These are phyloP conservation scores for Holothuria leucospilota DNA, from an alignment of 53 echinoderm and acorn worm species.

Conservation along the genomic window DNA sequence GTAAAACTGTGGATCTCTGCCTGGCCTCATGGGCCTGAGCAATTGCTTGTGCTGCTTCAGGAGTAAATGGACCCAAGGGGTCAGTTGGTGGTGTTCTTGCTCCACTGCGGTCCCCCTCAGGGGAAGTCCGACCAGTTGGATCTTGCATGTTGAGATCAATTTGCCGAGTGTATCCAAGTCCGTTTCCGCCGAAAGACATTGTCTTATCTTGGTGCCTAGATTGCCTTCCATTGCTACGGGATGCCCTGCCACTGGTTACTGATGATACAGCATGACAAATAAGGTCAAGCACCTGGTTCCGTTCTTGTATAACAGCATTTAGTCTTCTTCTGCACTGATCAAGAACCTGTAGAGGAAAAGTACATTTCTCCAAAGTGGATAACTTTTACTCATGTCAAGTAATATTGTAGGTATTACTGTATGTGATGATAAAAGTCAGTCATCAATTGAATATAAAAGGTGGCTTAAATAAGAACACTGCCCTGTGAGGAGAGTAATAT, in stretches of 20 bases:
- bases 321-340: slow-evolving; percentile 91
- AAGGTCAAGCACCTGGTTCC: slow-evolving; percentile 98
- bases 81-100: slow-evolving; percentile 68
- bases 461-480: too few relatives aligned
- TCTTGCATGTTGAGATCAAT: slow-evolving; percentile 77
- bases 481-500: too few relatives aligned
- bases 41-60: slow-evolving; percentile 91
- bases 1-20: slow-evolving; percentile 75
- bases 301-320: slow-evolving; percentile 95
- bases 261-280: slow-evolving; percentile 98
- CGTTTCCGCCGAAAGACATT: slow-evolving; percentile 80
- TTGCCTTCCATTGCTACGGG: slow-evolving; percentile 79
- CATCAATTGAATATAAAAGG: too few relatives aligned
- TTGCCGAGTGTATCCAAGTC: slow-evolving; percentile 91
- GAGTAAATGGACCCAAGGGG: slow-evolving; percentile 92
- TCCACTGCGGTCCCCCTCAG: slow-evolving; percentile 32
- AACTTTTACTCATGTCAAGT: neutral
- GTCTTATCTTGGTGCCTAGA: slow-evolving; percentile 79
- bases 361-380: neutral
- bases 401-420: neutral
- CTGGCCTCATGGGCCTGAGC: slow-evolving; percentile 95
- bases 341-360: slow-evolving; percentile 63
- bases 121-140: slow-evolving; percentile 45
- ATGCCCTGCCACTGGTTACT: slow-evolving; percentile 88
- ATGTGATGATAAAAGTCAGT: neutral